Evolutionary conservation across 1,140 invertebrate species (phyloP), one percentile per base, ranked within the genome.

Genomic region (Chironomus striatipennis): DNA sequence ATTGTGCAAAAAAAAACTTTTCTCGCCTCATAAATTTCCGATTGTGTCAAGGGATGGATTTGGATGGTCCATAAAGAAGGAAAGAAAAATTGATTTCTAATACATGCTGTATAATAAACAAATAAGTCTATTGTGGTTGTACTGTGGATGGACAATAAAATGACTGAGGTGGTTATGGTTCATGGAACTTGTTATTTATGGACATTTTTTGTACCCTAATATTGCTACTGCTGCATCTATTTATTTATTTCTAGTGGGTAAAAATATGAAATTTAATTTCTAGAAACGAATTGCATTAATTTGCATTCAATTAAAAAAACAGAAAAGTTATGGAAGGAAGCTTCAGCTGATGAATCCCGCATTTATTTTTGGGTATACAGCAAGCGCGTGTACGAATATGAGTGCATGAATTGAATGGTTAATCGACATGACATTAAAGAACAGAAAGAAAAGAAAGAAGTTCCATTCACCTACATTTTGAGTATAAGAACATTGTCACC

Each of bases 221-320:
- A n/a, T n/a, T 57, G 47, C 47, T 57, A 15, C 12, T 15, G 4
- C 12, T 57, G 47, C 47, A 47, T 47, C 15, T 15, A 57, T n/a
- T 57, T 57, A 12, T 57, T 12, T 57, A n/a, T 57, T 57, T 57
- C 12, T 57, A 10, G 9, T 57, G 2, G 5, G 24, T 34, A 2
- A 1, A 1, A 34, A 2, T 2, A 34, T 34, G 24, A 34, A 34
- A 34, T 34, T 34, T 34, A 34, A 34, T 34, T 34, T 34, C 24
- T 57, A 57, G 47, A n/a, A 57, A 57, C 47, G 47, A 57, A 57
- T 57, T 57, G 47, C 47, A 57, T 57, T 57, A 57, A 57, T 57
- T 57, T 57, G 47, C 47, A 57, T 57, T 57, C 47, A 57, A 57
- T 57, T 57, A 57, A 57, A n/a, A n/a, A n/a, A n/a, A n/a, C n/a